Percentiles rank a stretch among this genome's conserved stretches.
phyloP scores from a whole-genome alignment of 2,113 vertebrate species.

The Ceuthmochares aereus region DNA sequence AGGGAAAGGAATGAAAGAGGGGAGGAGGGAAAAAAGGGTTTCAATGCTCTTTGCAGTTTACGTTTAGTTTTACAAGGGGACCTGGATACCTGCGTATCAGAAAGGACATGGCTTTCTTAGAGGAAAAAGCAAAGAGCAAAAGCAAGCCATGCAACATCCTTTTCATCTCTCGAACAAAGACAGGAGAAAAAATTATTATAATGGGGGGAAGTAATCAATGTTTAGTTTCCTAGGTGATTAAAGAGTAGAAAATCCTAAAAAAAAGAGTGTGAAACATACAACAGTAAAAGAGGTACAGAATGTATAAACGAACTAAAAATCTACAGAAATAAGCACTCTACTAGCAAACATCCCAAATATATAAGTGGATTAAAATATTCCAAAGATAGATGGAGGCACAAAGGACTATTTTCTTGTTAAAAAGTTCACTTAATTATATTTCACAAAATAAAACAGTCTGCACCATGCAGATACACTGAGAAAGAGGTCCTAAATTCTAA shows the following conservation, averaged over 20 bases:
- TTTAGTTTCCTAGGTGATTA: conserved; percentile 4
- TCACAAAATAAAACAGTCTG: not conserved
- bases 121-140: not conserved
- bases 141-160: not conserved
- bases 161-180: not conserved
- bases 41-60: not conserved
- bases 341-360: not conserved
- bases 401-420: not conserved
- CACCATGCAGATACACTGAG: not conserved
- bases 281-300: not conserved
- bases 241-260: not conserved
- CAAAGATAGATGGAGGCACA: not conserved
- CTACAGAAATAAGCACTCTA: not conserved
- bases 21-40: not conserved
- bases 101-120: not conserved
- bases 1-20: not conserved
- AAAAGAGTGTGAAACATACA: not conserved
- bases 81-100: not conserved
- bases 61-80: not conserved
- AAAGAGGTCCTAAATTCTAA: not conserved
- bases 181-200: not conserved
- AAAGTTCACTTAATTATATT: not conserved
- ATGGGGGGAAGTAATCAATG: not conserved
- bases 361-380: not conserved
- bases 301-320: not conserved